These are phyloP conservation scores for Lottia gigantea DNA, from an alignment of 2,888 invertebrate genomes.

Conservation along the genomic window DNA sequence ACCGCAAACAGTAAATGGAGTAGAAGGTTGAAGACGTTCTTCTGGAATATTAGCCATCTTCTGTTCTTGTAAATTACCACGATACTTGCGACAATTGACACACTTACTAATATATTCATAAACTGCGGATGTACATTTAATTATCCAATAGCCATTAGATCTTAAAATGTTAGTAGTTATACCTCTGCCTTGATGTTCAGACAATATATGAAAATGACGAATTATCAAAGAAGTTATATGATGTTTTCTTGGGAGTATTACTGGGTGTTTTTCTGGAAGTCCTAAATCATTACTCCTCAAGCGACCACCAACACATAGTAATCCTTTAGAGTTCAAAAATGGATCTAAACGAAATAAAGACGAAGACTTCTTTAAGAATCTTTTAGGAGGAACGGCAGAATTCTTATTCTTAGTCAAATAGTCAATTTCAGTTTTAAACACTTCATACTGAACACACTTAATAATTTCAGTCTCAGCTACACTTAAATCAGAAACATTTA, in stretches of 20 bases:
- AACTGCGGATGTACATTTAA: too few species aligned
- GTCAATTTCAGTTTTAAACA: neutral
- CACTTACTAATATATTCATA: constrained; percentile 42
- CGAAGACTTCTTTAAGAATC: neutral
- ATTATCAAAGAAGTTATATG: constrained; percentile 36
- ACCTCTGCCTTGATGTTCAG: constrained; percentile 39
- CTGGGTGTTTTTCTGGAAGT: constrained; percentile 32
- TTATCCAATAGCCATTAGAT: constrained; percentile 32
- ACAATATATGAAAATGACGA: constrained; percentile 29
- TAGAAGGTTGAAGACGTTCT: constrained; percentile 43
- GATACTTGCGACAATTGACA: constrained; percentile 45
- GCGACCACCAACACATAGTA: constrained; percentile 33
- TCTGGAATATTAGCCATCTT: constrained; percentile 58
- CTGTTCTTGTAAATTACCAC: constrained; percentile 25
- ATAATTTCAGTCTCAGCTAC: constrained; percentile 9
- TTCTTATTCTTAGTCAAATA: too few species aligned
- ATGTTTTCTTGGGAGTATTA: constrained; percentile 36
- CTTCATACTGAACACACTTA: neutral
- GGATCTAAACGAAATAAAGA: constrained; percentile 22
- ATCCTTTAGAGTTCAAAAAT: constrained; percentile 20
- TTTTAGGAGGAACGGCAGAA: too few species aligned
- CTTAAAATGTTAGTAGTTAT: constrained; percentile 33
- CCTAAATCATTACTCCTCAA: constrained; percentile 12
- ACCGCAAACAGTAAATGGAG: constrained; percentile 55
- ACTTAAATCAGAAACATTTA: neutral